Conservation (phyloP, 2,888 invertebrate genomes). For the Drosophila demipolita region DNA sequence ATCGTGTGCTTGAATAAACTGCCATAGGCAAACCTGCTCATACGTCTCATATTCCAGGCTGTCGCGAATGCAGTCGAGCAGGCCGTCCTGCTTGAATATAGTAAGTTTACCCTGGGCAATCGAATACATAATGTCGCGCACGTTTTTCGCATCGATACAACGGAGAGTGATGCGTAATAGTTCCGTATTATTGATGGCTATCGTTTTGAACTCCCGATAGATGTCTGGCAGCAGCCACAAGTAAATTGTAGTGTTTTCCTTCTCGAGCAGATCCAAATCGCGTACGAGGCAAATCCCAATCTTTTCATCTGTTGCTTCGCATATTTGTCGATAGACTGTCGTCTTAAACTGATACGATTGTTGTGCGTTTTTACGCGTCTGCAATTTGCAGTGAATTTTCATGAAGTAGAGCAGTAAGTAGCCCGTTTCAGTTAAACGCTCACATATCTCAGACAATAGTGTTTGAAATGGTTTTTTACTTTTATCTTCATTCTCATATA, state of each 20-base stretch:
- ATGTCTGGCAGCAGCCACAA: slow-evolving; percentile 97
- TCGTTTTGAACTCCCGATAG: slow-evolving; percentile 94
- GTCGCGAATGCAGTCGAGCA: slow-evolving; percentile 90
- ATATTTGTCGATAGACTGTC: slow-evolving; percentile 95
- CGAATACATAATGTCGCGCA: slow-evolving; percentile 95
- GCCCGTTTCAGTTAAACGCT: slow-evolving; percentile 90
- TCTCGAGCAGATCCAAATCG: slow-evolving; percentile 95
- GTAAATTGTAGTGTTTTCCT: slow-evolving; percentile 94
- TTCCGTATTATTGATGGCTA: slow-evolving; percentile 94
- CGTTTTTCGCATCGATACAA: slow-evolving; percentile 94
- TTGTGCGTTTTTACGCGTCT: slow-evolving; percentile 86
- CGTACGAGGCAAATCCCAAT: slow-evolving; percentile 85
- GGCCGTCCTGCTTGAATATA: slow-evolving; percentile 91
- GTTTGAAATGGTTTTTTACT: slow-evolving; percentile 91
- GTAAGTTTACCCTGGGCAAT: slow-evolving; percentile 94
- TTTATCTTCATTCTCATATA: slow-evolving; percentile 90
- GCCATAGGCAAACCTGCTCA: slow-evolving; percentile 99
- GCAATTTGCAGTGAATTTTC: slow-evolving; percentile 89
- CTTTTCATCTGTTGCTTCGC: slow-evolving; percentile 90
- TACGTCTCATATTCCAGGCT: slow-evolving; percentile 98
- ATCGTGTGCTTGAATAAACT: slow-evolving; percentile 96
- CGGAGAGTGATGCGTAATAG: slow-evolving; percentile 95
- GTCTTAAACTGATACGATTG: slow-evolving; percentile 91
- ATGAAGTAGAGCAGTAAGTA: slow-evolving; percentile 95
- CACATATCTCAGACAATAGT: slow-evolving; percentile 92